phyloP scores from a whole-genome alignment of 2,113 vertebrate species.

The Mormoops blainvillei region DNA sequence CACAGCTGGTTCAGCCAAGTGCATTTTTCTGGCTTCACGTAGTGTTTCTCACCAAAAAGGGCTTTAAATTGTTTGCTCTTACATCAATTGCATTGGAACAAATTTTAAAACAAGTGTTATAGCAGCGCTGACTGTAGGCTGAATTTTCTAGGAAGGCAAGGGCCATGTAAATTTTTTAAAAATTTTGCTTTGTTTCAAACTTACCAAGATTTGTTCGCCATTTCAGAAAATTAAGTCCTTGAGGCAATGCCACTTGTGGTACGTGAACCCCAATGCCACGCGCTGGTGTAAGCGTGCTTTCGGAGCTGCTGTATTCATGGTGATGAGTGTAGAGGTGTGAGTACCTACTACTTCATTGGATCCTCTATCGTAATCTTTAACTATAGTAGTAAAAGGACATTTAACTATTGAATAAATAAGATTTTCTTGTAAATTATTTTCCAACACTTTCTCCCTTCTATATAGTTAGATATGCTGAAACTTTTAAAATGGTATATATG shows the following conservation, averaged over 20 bases:
- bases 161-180: background rate
- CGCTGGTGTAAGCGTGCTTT: no score
- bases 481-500: background rate
- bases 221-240: background rate
- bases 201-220: background rate
- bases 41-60: background rate
- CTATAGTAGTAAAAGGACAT: background rate
- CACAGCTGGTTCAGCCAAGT: background rate
- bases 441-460: background rate
- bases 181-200: background rate
- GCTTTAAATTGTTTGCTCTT: background rate
- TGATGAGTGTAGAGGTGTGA: background rate
- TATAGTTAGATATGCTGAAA: background rate
- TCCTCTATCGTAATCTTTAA: background rate
- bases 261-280: fast-evolving
- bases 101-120: background rate
- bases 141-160: background rate
- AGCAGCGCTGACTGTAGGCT: background rate
- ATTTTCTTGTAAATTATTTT: background rate
- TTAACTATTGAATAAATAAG: background rate
- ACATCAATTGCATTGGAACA: background rate
- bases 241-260: background rate
- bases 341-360: background rate
- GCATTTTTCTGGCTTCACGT: background rate
- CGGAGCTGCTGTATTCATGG: no score